Evolutionary conservation across 2,113 vertebrate genomes (phyloP), one percentile per base, ranked within the genome.

Genomic region (Trogon melanurus): DNA sequence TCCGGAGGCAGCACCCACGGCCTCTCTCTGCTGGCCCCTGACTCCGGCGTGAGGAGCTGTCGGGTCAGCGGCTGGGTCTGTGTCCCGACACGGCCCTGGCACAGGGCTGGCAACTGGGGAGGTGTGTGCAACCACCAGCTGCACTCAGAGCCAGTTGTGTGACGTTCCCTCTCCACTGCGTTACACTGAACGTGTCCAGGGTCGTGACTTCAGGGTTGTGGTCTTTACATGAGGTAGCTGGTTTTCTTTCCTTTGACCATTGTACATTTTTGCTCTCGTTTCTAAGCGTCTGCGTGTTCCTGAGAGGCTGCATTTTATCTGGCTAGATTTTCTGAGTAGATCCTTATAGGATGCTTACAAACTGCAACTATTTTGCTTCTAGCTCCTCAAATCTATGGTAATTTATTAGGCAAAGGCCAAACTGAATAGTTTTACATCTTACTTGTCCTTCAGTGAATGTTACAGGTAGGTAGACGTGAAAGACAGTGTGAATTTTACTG

Each of bases 41-140:
- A 8, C 19, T 32, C 30, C 45, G 4, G 1, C 0, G 1, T 1
- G 11, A 26, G 71, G 54, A 32, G 7, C 34, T 54, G 41, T 25
- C 0, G 1, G 48, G 34, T 50, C 25, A 2, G 16, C 9, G 36
- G 25, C 27, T 27, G 12, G 8, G 48, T 11, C 62, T 61, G 64
- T 47, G 15, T 50, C 36, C 0, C 2, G 60, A 10, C 36, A 34
- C 48, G 45, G 19, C 67, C 48, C n/a, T 29, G 58, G 78, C 61
- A 32, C 4, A 0, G 26, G 30, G 36, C 85, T 88, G 70, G 4
- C 36, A 71, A 8, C 1, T 3, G 50, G 72, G 57, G 44, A 70
- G 23, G 4, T 13, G 71, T 4, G 0, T 82, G 53, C 4, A 29
- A 36, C 56, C 7, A 27, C 19, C 65, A 75, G 74, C 83, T 91